Evolutionary conservation across 2,888 invertebrate species (phyloP), one percentile per base, ranked within the genome.

Genomic region (Esperia sulphurella): DNA sequence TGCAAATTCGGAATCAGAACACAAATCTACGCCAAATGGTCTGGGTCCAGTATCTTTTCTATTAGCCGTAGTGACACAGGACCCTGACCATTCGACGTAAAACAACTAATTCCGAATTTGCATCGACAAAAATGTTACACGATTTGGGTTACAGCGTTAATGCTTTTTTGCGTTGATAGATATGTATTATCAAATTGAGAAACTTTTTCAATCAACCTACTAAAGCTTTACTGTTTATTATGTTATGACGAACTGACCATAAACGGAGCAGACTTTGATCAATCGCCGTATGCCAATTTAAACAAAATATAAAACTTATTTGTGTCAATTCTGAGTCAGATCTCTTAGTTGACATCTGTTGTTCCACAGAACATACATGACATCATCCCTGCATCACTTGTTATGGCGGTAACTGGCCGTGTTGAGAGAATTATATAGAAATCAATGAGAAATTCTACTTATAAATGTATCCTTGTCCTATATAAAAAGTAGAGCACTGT

Each of bases 361-460:
- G 65, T 76, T 76, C 69, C 51, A 54, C 50, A 63, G 63, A 76
- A 74, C 63, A 73, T 67, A 63, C 60, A 63, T 79, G 75, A 76
- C 61, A 55, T 55, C 58, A 59, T 35, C 35, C 35, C 39, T 39
- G 39, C 13, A 39, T 39, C 39, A 44, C 35, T 13, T 44, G 29
- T 28, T 41, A 41, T 41, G 39, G 39, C 47, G 55, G 58, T 54
- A 52, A 21, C 28, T 41, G 39, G 39, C 45, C 55, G 58, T 54
- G 51, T 54, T 43, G 56, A 35, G 35, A n/a, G 35, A 61, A 61
- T 59, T 52, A 52, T 44, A 56, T 57, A 54, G 54, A 48, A 53
- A 50, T 47, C 13, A 13, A 39, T 13, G 3, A 39, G 39, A 39
- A 39, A 39, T n/a, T n/a, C n/a, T 9, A 35, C n/a, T 1, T 31